A percentile compares a stretch with the other conserved stretches of the same genome.
phyloP scores from a whole-genome alignment of 2,888 invertebrate species.

The Rotaria macrura region DNA sequence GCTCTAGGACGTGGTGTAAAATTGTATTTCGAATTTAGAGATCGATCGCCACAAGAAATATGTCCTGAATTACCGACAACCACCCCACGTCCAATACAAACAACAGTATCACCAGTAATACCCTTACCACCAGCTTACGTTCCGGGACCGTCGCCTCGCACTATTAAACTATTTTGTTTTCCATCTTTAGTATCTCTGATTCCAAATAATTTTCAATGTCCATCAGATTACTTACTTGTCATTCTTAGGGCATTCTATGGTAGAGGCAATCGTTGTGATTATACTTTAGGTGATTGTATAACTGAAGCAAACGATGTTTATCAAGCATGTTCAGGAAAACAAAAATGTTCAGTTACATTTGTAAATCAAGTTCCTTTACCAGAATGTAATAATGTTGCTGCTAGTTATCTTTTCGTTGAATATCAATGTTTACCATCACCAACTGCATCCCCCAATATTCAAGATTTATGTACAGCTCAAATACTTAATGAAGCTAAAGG shows the following conservation, averaged over 20 bases:
- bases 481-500: neutral
- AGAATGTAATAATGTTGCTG: slow-evolving; percentile 17
- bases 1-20: neutral
- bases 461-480: slow-evolving; percentile 24
- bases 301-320: neutral
- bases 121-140: neutral
- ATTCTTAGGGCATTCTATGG: slow-evolving; percentile 20
- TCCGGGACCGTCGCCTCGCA: neutral
- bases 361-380: slow-evolving; percentile 2
- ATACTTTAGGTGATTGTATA: neutral
- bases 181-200: neutral
- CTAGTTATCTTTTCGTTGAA: slow-evolving; percentile 27
- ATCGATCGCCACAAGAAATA: neutral
- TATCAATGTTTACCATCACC: slow-evolving; percentile 31
- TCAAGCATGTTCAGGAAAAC: slow-evolving; percentile 23
- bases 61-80: neutral
- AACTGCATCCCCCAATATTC: neutral
- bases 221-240: slow-evolving; percentile 17
- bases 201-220: slow-evolving; percentile 21
- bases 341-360: slow-evolving; percentile 22
- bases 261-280: neutral
- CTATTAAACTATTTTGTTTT: neutral
- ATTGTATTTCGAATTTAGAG: neutral
- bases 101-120: neutral
- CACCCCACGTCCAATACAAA: neutral